These are phyloP conservation scores for Macaca nemestrina DNA, from an alignment of 2,113 vertebrate genomes.

Conservation along the genomic window DNA sequence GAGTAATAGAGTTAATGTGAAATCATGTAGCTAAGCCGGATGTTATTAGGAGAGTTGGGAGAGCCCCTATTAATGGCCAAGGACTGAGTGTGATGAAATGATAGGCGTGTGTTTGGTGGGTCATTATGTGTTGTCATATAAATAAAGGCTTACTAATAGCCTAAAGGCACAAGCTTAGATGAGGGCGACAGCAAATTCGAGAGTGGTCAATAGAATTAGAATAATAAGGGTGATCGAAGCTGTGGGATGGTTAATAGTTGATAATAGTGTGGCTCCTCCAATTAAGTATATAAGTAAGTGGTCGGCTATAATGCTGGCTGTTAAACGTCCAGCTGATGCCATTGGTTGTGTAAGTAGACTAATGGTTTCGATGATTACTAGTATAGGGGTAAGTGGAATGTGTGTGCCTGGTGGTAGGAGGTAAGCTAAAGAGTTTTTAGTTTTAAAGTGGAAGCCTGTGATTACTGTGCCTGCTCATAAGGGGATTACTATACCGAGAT, in stretches of 20 bases:
- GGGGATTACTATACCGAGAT: background rate
- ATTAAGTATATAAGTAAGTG: background rate
- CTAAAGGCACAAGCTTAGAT: rapidly evolving
- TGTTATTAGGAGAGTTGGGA: too few relatives aligned
- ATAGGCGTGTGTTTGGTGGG: too few relatives aligned
- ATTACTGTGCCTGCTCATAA: background rate
- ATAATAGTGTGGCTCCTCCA: background rate
- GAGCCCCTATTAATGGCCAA: too few relatives aligned
- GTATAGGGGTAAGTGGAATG: background rate
- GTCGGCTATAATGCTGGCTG: background rate
- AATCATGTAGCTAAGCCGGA: rapidly evolving
- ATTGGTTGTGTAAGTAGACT: background rate
- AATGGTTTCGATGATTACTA: background rate
- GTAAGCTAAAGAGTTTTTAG: background rate
- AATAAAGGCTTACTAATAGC: too few relatives aligned
- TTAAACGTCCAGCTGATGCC: background rate
- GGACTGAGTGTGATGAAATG: rapidly evolving
- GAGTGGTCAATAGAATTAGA: background rate
- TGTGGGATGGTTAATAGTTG: too few relatives aligned
- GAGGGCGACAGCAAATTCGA: background rate
- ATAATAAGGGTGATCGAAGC: background rate
- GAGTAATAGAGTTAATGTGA: too few relatives aligned
- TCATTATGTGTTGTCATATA: too few relatives aligned
- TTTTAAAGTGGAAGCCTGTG: background rate
- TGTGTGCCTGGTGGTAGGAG: background rate